Evolutionary conservation across 2,797 vertebrate species (phyloP).

Genomic region (Spinus olivaceus): DNA sequence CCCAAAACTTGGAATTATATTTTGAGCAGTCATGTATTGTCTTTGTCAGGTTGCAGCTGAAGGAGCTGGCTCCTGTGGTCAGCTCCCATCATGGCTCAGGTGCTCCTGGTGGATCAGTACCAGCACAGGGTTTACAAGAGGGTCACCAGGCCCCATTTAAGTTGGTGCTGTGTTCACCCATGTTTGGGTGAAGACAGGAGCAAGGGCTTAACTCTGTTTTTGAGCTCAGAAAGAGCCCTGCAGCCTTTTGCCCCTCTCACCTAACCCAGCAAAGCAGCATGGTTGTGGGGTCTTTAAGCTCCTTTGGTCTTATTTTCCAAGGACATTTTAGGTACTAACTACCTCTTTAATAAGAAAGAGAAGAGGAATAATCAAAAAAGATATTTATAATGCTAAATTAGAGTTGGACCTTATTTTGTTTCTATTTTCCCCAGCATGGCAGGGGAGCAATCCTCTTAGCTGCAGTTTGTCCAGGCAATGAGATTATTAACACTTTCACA

Average conservation of each 20-base stretch:
- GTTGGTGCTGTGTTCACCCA: not conserved
- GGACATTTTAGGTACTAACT: not conserved
- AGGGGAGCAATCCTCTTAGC: constrained; percentile 2
- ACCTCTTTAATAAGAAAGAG: not conserved
- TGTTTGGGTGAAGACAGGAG: not conserved
- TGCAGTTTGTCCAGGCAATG: not conserved
- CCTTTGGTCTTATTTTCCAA: not conserved
- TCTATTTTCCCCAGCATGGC: not conserved
- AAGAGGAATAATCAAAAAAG: not conserved
- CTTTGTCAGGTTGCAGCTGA: not conserved
- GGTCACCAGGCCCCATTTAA: not conserved
- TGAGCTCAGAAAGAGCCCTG: not conserved
- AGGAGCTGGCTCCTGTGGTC: not conserved
- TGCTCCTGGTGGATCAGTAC: not conserved
- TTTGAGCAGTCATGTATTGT: not conserved
- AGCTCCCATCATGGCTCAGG: not conserved
- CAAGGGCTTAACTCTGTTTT: not conserved
- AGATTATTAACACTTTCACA: not conserved
- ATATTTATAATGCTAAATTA: not conserved
- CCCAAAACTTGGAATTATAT: not conserved
- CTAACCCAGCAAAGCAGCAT: not conserved
- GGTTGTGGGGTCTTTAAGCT: not conserved
- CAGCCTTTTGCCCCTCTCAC: not conserved
- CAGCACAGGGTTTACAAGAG: not conserved
- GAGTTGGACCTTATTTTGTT: not conserved